Evolutionary conservation across 1,140 invertebrate genomes (phyloP), one percentile per base, ranked within the genome.

Genomic region (Gryllus bimaculatus): DNA sequence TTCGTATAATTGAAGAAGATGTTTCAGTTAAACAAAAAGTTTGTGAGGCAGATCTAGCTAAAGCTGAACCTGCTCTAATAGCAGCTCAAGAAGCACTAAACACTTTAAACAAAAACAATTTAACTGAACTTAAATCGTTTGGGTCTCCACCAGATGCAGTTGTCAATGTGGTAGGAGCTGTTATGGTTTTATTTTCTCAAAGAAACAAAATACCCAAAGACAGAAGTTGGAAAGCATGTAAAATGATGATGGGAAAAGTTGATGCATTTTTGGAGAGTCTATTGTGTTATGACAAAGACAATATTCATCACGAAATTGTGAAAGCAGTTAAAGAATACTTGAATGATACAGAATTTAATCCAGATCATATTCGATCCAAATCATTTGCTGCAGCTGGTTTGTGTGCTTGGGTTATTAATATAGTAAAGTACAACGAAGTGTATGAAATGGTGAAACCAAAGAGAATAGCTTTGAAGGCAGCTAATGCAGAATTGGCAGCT

Each of bases 41-140:
- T 80, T 98, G 96, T 85, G 94, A 95, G 79, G 92, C 92, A 83
- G 97, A 98, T 88, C 89, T 98, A 80, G 91, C 90, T 0, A 95
- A 94, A 84, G 96, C 96, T 15, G 95, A 98, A 85, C 97, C 97
- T 0, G 96, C 96, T 4, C 87, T 98, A 13, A 84, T 92, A 10
- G 95, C 95, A 39, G 96, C 97, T 3, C 92, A 95, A 84, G 95
- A 94, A 82, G 96, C 97, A 66, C 87, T 98, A 66, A 94, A 98
- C 83, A 98, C 96, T 0, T 86, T 98, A 2, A 97, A 98, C 84
- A 98, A 98, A 87, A 92, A 91, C 81, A 98, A 98, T 86, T 86
- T 98, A 75, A 98, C 96, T 2, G 97, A 99, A 85, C 86, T 98
- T 82, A 98, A 98, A 85, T 96, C 96, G 8, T 98, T 98, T 85